These are phyloP conservation scores for Pachymerium ferrugineum DNA, from an alignment of 2,888 invertebrate species.

Conservation along the genomic window DNA sequence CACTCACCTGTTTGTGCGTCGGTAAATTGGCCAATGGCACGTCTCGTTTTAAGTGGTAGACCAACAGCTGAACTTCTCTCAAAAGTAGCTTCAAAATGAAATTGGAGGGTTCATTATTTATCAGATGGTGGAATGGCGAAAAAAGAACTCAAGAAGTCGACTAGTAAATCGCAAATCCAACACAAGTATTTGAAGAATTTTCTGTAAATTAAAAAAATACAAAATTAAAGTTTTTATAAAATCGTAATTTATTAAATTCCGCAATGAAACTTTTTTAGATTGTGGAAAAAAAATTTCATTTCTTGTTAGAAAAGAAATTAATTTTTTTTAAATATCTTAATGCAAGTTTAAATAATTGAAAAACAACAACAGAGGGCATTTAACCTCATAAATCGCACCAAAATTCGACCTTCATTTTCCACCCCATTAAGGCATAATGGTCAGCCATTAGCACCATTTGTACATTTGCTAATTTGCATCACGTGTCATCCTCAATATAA, in stretches of 20 bases:
- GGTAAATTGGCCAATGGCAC: constrained; percentile 2
- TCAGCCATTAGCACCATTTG: constrained; percentile 29
- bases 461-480: constrained; percentile 33
- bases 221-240: too few species aligned
- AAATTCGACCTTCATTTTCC: constrained; percentile 22
- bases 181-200: background rate
- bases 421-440: constrained; percentile 23
- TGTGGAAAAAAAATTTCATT: background rate
- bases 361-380: background rate
- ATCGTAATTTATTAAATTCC: background rate
- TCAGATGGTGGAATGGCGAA: background rate
- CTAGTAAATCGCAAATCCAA: background rate
- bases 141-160: background rate
- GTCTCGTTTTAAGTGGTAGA: background rate
- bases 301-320: too few species aligned
- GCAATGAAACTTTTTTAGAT: background rate
- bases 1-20: background rate
- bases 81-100: constrained; percentile 4
- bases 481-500: constrained; percentile 27
- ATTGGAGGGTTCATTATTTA: constrained; percentile 3
- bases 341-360: background rate
- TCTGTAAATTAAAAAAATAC: too few species aligned
- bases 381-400: background rate
- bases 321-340: background rate
- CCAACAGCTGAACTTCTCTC: background rate